Evolutionary conservation across 2,888 invertebrate species (phyloP), one percentile per base, ranked within the genome.

Genomic region (Drosophila algonquin): DNA sequence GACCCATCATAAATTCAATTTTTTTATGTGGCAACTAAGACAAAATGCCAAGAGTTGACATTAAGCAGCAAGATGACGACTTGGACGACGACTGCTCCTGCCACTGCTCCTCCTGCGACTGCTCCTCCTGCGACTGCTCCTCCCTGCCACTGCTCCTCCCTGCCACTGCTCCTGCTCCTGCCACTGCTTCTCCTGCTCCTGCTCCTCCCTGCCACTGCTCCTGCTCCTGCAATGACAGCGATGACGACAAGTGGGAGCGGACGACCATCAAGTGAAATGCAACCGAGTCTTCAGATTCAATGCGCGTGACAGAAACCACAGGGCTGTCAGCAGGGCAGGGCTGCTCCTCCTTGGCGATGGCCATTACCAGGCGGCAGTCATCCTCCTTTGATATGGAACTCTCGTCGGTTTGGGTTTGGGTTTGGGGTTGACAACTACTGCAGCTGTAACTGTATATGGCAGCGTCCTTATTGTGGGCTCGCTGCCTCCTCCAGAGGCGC

Each of bases 251-350:
- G 58, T 61, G 69, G 60, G 70, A 67, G 58, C 40, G 68, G 78
- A 63, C 74, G 78, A 63, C 74, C 74, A 70, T 85, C 80, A 74
- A 77, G 58, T 85, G 77, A 81, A 82, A 75, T 79, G 85, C 82
- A 77, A 69, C 82, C 80, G 69, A 85, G 76, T 63, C 58, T 63
- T 47, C 46, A 46, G 74, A 83, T 81, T 78, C 81, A 81, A 83
- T 81, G 84, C 81, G 81, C 81, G 84, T 86, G 81, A 83, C 81
- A 81, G 65, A 61, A 75, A 87, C 87, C 85, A 67, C 84, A 78
- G 69, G 73, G 76, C 63, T 79, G 71, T 76, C 81, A 76, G 61
- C 76, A 18, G 18, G 18, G 18, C 18, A 71, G 64, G 59, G 73
- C 62, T 62, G 55, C 48, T 40, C 7, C 30, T 30, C 27, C 44